Conservation (phyloP, 2,113 vertebrate species). For the Caloenas nicobarica region DNA sequence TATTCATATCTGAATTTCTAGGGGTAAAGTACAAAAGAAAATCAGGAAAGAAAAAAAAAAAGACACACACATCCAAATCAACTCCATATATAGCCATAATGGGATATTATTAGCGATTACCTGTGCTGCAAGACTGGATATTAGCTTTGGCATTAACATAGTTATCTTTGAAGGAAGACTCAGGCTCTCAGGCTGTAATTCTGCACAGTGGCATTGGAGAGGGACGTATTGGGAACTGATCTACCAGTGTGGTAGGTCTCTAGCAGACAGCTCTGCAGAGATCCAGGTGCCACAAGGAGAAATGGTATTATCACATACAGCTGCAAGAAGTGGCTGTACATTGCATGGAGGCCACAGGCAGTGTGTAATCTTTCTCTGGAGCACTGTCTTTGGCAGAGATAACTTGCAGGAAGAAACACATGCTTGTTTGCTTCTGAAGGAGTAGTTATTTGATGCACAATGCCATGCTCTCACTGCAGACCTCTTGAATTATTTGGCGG, state of each 20-base stretch:
- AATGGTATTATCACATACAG: rapidly evolving
- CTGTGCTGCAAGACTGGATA: too few relatives aligned
- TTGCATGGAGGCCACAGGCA: neutral
- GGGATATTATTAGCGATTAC: neutral
- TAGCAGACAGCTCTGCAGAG: neutral
- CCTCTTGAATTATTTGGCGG: neutral
- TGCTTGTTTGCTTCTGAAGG: neutral
- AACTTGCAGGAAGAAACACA: neutral
- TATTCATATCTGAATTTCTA: neutral
- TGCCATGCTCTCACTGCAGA: neutral
- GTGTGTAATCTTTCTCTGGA: neutral
- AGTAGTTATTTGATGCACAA: neutral
- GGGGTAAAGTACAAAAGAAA: neutral
- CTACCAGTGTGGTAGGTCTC: neutral
- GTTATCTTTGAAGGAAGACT: too few relatives aligned
- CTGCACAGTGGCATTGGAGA: rapidly evolving
- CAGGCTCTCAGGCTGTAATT: neutral
- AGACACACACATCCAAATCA: neutral
- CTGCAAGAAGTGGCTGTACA: neutral
- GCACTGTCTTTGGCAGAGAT: neutral
- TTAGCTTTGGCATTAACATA: too few relatives aligned
- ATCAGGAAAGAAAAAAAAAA: rapidly evolving
- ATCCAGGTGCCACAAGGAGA: neutral
- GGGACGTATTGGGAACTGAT: neutral
- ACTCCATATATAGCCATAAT: rapidly evolving